A percentile compares a stretch with the other conserved stretches of the same genome.
phyloP scores from a whole-genome alignment of 2,888 invertebrate species.

The Pandemis cinnamomeana region DNA sequence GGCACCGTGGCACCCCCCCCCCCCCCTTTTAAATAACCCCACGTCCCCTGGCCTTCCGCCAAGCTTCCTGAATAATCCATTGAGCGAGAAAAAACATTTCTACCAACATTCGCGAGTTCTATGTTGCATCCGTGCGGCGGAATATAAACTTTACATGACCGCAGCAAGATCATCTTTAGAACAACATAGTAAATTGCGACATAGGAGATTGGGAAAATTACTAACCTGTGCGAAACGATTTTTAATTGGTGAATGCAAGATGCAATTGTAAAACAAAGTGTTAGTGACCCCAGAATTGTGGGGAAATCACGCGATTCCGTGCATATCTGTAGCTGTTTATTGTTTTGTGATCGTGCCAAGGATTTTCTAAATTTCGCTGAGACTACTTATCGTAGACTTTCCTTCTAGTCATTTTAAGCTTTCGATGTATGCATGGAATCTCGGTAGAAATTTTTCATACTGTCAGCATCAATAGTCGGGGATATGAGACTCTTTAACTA shows the following conservation, averaged over 20 bases:
- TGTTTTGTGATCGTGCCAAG: constrained; percentile 26
- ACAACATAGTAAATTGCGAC: not conserved
- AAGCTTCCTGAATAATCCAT: constrained; percentile 34
- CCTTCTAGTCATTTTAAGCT: not conserved
- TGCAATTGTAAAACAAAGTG: constrained; percentile 16
- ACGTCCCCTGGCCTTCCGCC: constrained; percentile 25
- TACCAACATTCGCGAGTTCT: not conserved
- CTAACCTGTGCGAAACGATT: not conserved
- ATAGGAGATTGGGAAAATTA: not conserved
- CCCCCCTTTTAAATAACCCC: constrained; percentile 3
- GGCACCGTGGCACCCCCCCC: constrained; percentile 8
- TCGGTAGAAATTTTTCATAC: no score
- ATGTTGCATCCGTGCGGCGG: not conserved
- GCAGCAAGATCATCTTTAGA: constrained; percentile 2
- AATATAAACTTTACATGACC: constrained; percentile 6
- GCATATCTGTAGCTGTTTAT: constrained; percentile 3
- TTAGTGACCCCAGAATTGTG: constrained; percentile 21
- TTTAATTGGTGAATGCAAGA: constrained; percentile 19
- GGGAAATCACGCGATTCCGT: constrained; percentile 8
- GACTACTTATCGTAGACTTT: constrained; percentile 4
- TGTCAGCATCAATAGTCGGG: no score
- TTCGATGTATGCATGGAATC: not conserved
- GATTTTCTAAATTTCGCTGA: constrained; percentile 7
- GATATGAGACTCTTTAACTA: no score
- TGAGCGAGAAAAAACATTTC: constrained; percentile 22